Conservation (phyloP, 2,113 vertebrate genomes). For the Corythornis vintsioides region DNA sequence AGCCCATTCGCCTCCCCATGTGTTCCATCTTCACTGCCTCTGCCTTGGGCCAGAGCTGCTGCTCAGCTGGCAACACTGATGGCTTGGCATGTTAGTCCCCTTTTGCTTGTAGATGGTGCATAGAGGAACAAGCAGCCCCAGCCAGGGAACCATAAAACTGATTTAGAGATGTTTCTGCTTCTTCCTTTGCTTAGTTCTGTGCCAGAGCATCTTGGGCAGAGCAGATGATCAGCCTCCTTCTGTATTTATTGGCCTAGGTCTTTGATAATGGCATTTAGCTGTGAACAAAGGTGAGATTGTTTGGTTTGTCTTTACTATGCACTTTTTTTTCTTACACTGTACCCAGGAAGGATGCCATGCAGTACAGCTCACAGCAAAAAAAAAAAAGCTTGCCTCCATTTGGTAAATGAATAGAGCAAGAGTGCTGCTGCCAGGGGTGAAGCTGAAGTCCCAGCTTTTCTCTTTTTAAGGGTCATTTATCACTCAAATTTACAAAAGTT, state of each 20-base stretch:
- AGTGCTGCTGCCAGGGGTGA: not conserved
- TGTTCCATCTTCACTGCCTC: not conserved
- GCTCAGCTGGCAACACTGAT: not conserved
- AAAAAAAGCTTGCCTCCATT: not conserved
- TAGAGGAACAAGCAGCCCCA: not conserved
- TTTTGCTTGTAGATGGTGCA: not conserved
- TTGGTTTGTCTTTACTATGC: not conserved
- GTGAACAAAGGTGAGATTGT: not conserved
- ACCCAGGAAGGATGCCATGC: not conserved
- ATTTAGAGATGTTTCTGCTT: constrained; percentile 14
- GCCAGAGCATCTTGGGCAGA: not conserved
- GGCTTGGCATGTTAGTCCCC: not conserved
- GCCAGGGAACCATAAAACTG: not conserved
- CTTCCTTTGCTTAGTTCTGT: not conserved
- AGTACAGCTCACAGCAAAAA: not conserved
- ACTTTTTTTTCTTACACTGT: not conserved
- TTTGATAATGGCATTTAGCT: not conserved
- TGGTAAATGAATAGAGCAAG: not conserved
- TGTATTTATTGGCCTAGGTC: not conserved
- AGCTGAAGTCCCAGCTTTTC: not conserved
- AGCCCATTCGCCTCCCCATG: fast-evolving
- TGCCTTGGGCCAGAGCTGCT: not conserved
- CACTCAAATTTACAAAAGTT: not conserved
- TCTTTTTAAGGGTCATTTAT: not conserved
- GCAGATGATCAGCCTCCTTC: not conserved